These are phyloP conservation scores for Lagenorhynchus albirostris DNA, from an alignment of 2,113 vertebrate genomes.

Conservation along the genomic window DNA sequence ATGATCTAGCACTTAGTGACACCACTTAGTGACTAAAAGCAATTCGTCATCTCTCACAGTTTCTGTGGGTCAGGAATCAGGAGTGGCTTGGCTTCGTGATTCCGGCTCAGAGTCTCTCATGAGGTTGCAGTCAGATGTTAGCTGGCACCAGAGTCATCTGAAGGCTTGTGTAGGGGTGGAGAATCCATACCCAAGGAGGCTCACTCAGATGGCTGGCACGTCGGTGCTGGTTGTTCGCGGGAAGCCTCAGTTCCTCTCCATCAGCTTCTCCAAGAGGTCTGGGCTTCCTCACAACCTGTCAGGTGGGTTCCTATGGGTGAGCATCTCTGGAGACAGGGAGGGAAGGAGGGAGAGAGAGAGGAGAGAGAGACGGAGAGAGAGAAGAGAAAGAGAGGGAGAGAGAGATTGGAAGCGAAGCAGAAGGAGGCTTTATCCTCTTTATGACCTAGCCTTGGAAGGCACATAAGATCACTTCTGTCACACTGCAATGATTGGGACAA, in stretches of 20 bases:
- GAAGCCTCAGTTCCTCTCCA: neutral
- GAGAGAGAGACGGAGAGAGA: too few relatives aligned
- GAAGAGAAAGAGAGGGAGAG: neutral
- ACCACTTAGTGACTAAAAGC: neutral
- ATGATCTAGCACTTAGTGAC: neutral
- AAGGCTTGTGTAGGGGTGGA: neutral
- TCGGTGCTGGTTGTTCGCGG: neutral
- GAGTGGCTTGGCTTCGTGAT: neutral
- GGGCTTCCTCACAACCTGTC: neutral
- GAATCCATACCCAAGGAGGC: neutral
- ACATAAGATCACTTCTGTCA: neutral
- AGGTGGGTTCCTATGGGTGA: neutral
- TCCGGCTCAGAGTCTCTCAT: neutral
- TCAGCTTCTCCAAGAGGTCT: neutral
- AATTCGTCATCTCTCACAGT: neutral
- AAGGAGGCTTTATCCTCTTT: neutral
- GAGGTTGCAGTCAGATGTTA: neutral
- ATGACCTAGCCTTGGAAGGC: neutral
- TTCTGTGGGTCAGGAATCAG: neutral
- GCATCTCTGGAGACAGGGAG: neutral
- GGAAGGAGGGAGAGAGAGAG: neutral
- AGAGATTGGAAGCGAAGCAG: neutral
- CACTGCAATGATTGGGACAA: neutral
- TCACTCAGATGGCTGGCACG: neutral
- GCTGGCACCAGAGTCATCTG: neutral